phyloP scores from a whole-genome alignment of 2,797 vertebrate genomes.

The Sebastolobus altivelis region DNA sequence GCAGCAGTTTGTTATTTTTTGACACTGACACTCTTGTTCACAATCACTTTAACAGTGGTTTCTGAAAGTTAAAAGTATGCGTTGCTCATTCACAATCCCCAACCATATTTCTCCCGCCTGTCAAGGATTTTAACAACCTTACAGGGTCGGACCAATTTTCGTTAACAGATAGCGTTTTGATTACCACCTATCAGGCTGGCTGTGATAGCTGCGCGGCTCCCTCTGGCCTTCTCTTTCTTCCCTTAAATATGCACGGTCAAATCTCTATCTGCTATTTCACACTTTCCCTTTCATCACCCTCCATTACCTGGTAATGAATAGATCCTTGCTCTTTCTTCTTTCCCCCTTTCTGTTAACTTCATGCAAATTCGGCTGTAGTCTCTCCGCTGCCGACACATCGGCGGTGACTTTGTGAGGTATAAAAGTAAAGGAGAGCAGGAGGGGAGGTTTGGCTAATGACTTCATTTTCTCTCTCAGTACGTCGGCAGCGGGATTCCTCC shows the following conservation, averaged over 20 bases:
- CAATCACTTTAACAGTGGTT: neutral
- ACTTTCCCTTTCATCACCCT: slow-evolving; percentile 77
- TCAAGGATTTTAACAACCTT: slow-evolving; percentile 13
- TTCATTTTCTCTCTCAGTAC: slow-evolving; percentile 76
- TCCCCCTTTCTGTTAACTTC: slow-evolving; percentile 50
- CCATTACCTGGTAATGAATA: slow-evolving; percentile 83
- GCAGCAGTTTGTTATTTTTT: too few relatives aligned
- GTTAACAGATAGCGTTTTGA: slow-evolving; percentile 57
- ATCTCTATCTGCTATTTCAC: slow-evolving; percentile 77
- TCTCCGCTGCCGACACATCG: slow-evolving; percentile 19
- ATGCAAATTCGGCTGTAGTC: slow-evolving; percentile 67
- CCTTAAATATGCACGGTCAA: slow-evolving; percentile 59
- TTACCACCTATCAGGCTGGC: slow-evolving; percentile 45
- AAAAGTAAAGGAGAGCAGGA: slow-evolving; percentile 38
- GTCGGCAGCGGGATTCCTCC: slow-evolving; percentile 54
- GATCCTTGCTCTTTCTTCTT: slow-evolving; percentile 66
- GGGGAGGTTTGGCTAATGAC: slow-evolving; percentile 68
- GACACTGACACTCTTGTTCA: too few relatives aligned
- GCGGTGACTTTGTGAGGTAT: slow-evolving; percentile 40
- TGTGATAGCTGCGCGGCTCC: slow-evolving; percentile 42
- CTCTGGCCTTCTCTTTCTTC: slow-evolving; percentile 70
- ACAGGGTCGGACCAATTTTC: slow-evolving; percentile 15
- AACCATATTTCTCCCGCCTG: neutral
- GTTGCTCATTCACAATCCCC: slow-evolving; percentile 3
- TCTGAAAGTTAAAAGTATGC: neutral